phyloP scores from a whole-genome alignment of 2,113 vertebrate species.

The Sprattus sprattus region DNA sequence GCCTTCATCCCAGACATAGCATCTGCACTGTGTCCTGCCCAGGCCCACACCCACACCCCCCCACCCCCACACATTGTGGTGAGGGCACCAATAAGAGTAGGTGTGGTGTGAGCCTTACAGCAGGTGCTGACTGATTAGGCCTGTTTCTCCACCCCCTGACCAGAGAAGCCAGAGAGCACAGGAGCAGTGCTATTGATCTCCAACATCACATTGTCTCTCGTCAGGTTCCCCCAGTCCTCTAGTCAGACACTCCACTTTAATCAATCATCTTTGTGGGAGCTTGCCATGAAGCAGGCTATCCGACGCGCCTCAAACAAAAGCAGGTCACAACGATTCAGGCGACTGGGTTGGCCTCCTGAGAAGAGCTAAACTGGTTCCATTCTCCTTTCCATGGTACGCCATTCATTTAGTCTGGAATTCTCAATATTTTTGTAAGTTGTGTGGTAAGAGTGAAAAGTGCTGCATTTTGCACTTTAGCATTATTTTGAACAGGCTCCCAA shows the following conservation, averaged over 20 bases:
- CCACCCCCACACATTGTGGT: too few relatives aligned
- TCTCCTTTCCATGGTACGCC: neutral
- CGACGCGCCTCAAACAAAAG: slow-evolving; percentile 44
- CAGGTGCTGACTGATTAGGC: neutral
- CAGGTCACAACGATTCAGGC: slow-evolving; percentile 48
- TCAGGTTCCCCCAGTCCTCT: neutral
- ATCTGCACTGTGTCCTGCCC: too few relatives aligned
- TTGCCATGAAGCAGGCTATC: neutral
- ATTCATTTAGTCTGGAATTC: neutral
- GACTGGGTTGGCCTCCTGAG: slow-evolving; percentile 19
- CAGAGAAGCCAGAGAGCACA: neutral
- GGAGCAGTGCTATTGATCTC: neutral
- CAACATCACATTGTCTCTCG: neutral
- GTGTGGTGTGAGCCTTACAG: neutral
- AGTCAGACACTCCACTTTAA: slow-evolving; percentile 4
- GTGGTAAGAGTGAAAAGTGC: neutral
- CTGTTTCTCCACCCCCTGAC: neutral
- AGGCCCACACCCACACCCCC: too few relatives aligned
- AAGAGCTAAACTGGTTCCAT: slow-evolving; percentile 50
- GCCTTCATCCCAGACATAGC: too few relatives aligned
- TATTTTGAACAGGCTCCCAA: neutral
- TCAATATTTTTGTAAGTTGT: neutral
- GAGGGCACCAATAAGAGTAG: neutral
- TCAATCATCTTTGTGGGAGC: neutral
- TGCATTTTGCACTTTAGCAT: neutral